These are phyloP conservation scores for Maylandia zebra DNA, from an alignment of 2,113 vertebrate species.

Conservation along the genomic window DNA sequence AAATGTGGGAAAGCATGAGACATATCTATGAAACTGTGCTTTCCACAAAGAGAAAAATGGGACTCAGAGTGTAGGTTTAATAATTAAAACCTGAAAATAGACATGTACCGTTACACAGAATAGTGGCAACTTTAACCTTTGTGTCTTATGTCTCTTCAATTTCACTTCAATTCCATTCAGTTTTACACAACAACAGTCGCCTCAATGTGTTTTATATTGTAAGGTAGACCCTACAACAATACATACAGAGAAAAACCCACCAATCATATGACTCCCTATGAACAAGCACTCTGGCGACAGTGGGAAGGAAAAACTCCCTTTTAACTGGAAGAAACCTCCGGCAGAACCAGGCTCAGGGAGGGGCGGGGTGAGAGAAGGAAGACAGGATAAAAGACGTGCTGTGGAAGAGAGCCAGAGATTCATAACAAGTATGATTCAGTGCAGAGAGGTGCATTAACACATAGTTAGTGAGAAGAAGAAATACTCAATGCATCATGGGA, in stretches of 20 bases:
- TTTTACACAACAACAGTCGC: neutral
- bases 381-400: accelerated
- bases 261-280: neutral
- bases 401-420: neutral
- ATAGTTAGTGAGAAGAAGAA: neutral
- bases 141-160: neutral
- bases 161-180: neutral
- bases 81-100: neutral
- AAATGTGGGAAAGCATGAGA: neutral
- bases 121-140: neutral
- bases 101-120: accelerated
- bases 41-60: neutral
- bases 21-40: neutral
- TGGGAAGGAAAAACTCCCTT: neutral
- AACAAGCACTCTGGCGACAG: neutral
- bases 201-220: neutral
- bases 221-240: neutral
- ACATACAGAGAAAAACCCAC: neutral
- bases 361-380: neutral
- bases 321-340: neutral
- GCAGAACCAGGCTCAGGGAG: neutral
- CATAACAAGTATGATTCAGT: neutral
- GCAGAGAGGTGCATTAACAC: neutral
- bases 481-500: neutral
- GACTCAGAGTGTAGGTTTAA: neutral